These are phyloP conservation scores for Oegoconia quadripuncta DNA, from an alignment of 2,888 invertebrate genomes.

Conservation along the genomic window DNA sequence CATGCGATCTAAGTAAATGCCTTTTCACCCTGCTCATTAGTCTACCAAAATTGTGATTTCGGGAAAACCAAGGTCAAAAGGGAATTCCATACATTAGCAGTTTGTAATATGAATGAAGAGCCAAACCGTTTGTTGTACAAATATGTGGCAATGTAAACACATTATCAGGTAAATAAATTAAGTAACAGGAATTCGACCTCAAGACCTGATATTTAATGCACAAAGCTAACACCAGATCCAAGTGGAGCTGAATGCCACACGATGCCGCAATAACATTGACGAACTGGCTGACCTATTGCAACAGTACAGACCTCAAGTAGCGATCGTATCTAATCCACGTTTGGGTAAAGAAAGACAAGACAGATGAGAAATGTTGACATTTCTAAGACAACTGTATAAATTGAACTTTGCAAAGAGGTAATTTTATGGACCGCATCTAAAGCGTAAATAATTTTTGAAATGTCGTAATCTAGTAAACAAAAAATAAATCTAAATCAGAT, in stretches of 20 bases:
- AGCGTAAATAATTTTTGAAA: not conserved
- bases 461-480: no score
- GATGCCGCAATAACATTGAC: conserved; percentile 24
- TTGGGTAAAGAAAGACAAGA: conserved; percentile 10
- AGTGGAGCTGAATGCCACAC: conserved; percentile 21
- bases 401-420: not conserved
- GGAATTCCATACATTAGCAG: no score
- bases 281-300: conserved; percentile 41
- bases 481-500: no score
- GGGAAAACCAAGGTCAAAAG: no score
- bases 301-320: conserved; percentile 8
- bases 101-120: no score
- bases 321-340: conserved; percentile 14
- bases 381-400: not conserved
- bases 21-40: no score
- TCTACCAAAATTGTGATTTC: no score
- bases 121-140: no score
- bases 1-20: no score
- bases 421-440: no score
- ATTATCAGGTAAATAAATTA: no score
- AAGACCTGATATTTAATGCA: not conserved
- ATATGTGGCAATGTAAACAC: no score
- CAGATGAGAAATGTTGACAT: conserved; percentile 4
- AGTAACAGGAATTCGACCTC: not conserved
- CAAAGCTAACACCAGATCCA: not conserved